Evolutionary conservation across 1,140 invertebrate genomes (phyloP), one percentile per base, ranked within the genome.

Genomic region (Drosophila pseudoananassae): DNA sequence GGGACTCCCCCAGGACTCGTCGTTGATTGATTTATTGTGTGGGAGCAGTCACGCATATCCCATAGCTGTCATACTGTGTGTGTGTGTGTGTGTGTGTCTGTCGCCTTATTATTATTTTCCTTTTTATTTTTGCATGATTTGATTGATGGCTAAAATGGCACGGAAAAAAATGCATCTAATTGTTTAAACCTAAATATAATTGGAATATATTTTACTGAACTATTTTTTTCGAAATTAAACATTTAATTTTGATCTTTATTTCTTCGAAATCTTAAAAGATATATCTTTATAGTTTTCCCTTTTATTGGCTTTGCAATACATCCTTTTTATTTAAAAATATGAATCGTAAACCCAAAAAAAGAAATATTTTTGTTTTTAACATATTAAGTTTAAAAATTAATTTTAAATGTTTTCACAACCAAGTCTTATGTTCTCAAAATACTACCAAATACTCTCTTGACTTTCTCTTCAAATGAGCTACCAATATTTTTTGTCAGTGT

Each of bases 11-110:
- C 17, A 43, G 46, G 33, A 64, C 45, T 31, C 38, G 14, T 12
- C 15, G 51, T 74, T 75, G 71, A 75, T 75, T 75, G 71, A 74
- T 74, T 74, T 65, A 74, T 64, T 74, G 51, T 38, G 70, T 50
- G 58, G 47, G 36, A 58, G 58, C 46, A 56, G 52, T 64, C 71
- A 74, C 70, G 71, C 70, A 52, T 40, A 33, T 43, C 60, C 40
- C 60, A 74, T 65, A 65, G 23, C 31, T 74, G 72, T 68, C 63
- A 20, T 15, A 2, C 14, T 51, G 17, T 12, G 52, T 55, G 50
- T 50, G 36, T 29, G 31, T 53, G 15, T 40, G 27, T 46, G 52
- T 53, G 10, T 23, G 49, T 27, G 23, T 46, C 15, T n/a, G 33
- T 54, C 40, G 38, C 27, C 12, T 8, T 46, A 20, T 46, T 20